Base-by-base conservation (phyloP, 2,797 vertebrate genomes). In the Pangasius mekongensis region DNA sequence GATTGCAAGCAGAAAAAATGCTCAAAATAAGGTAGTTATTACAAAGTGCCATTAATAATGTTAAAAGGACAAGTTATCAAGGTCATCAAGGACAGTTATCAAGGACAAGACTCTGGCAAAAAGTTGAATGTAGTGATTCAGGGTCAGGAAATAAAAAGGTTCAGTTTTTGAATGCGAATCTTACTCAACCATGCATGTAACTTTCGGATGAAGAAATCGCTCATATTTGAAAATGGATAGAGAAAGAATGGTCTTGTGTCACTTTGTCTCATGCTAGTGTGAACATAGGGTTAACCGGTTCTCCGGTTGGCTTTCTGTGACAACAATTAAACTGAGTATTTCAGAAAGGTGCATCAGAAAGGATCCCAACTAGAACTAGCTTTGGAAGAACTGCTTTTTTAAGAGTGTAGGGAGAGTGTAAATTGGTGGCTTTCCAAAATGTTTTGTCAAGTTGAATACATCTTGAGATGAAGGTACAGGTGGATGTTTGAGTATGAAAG, bases 401-500 rank as follows among this genome's bases (percentile, higher is more conserved):
- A 43, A 30, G 77, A 56, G n/a, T 56, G 30, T 20, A 22, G 47
- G 5, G 69, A 49, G 10, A 33, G n/a, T 11, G 8, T 36, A 10
- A 16, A 47, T n/a, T 64, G 36, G 24, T 2, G 36, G 58, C 36
- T 10, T 47, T 83, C 36, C 13, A 67, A 52, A 84, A 49, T 4
- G 8, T 30, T 66, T 83, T 27, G 56, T 24, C 9, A 3, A 47
- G 39, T 4, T 49, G 60, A 30, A 67, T 2, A 49, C 16, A 52
- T 33, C n/a, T 84, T 67, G 62, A 52, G 62, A 52, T 67, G 62
- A 67, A 67, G 39, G 52, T 20, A 39, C 30, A 0, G 66, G 39
- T 60, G 54, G 22, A 82, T n/a, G 80, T 39, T 82, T 82, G 80
- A 81, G 33, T 81, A 60, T n/a, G 24, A 82, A 82, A 52, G 80